Conservation (phyloP, 2,888 invertebrate species). For the Macrosiphum euphorbiae region DNA sequence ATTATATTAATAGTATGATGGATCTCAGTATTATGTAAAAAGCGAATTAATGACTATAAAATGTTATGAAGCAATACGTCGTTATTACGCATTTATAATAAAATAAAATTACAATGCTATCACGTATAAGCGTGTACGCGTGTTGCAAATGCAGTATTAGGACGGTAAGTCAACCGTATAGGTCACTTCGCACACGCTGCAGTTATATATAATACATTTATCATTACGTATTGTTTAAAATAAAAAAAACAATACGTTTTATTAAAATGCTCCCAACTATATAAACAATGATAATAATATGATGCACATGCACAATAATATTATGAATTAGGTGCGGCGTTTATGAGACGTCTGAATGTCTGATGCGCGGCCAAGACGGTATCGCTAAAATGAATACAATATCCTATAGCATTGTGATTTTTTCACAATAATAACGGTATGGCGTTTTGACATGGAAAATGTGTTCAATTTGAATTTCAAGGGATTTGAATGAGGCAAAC, state of each 20-base stretch:
- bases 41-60: background rate
- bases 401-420: background rate
- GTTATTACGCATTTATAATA: background rate
- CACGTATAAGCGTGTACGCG: too few species aligned
- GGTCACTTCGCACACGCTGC: background rate
- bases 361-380: background rate
- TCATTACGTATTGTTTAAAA: background rate
- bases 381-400: background rate
- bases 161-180: background rate
- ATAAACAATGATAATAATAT: background rate
- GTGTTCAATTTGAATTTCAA: conserved; percentile 17
- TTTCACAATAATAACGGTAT: background rate
- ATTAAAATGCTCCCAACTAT: background rate
- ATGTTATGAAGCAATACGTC: background rate
- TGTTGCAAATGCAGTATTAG: background rate
- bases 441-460: background rate
- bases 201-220: background rate
- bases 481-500: background rate
- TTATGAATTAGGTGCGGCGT: background rate
- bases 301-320: background rate
- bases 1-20: too few species aligned
- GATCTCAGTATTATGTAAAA: background rate
- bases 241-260: background rate
- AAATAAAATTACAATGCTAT: background rate
- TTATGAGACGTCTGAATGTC: too few species aligned